Evolutionary conservation across 2,113 vertebrate genomes (phyloP), one percentile per base, ranked within the genome.

Genomic region (Pituophis catenifer): DNA sequence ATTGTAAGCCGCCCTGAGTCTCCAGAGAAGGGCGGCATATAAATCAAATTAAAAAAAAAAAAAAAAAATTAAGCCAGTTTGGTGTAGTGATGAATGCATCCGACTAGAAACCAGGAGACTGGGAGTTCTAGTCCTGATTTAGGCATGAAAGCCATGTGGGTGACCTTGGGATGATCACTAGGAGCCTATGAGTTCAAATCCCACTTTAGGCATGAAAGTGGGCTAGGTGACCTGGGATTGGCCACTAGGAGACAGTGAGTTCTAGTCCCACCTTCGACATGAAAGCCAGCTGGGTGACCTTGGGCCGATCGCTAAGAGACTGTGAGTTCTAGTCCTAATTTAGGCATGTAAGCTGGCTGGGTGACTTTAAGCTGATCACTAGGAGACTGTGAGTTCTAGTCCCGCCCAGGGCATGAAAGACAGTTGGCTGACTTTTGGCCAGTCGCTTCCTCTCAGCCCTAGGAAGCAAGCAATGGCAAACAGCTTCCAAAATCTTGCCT

Each of bases 11-110:
- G n/a, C n/a, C n/a, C n/a, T n/a, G n/a, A n/a, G n/a, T n/a, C n/a
- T n/a, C n/a, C n/a, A n/a, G n/a, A n/a, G n/a, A n/a, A n/a, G n/a
- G n/a, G n/a, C n/a, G n/a, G n/a, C n/a, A n/a, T n/a, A n/a, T n/a
- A n/a, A n/a, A n/a, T n/a, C n/a, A n/a, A n/a, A n/a, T n/a, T n/a
- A n/a, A n/a, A n/a, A n/a, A n/a, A n/a, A n/a, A n/a, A n/a, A n/a
- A n/a, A n/a, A n/a, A n/a, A n/a, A n/a, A n/a, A n/a, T 33, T 17
- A 9, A 38, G 23, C 9, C 1, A 0, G 8, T 26, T 5, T 29
- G 70, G 70, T 33, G 0, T 38, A 19, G 2, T 38, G 33, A 19
- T 75, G 7, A 81, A 81, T 17, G 70, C 15, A 21, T 38, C 3
- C 2, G 15, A 3, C 33, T 81, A 81, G 70, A 38, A 81, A 24